Percentiles rank a stretch among this genome's conserved stretches.
Conservation (phyloP, 2,797 vertebrate species). For the Mormyrops attenuatus region DNA sequence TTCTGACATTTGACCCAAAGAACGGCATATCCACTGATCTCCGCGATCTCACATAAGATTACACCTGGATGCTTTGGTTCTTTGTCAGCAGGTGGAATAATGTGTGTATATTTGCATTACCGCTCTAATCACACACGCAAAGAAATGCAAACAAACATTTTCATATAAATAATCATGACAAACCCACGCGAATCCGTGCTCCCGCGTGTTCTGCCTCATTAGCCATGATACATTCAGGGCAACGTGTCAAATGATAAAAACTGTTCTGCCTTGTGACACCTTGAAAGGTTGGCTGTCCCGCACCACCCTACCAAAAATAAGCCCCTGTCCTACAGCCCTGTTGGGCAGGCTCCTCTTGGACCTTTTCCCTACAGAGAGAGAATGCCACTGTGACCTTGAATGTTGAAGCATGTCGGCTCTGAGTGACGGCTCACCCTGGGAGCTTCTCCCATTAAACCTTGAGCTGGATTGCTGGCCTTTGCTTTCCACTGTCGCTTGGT, state of each 20-base stretch:
- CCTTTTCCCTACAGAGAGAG: neutral
- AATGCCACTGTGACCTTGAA: slow-evolving; percentile 28
- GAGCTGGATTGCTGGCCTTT: neutral
- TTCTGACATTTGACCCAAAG: neutral
- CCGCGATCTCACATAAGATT: neutral
- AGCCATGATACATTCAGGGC: neutral
- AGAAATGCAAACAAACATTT: neutral
- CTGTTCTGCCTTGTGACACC: slow-evolving; percentile 7
- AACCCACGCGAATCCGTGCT: neutral
- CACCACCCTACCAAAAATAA: slow-evolving; percentile 34
- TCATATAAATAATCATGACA: neutral
- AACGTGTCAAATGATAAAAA: neutral
- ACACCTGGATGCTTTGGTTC: neutral
- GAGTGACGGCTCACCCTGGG: neutral
- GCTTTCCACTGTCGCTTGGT: neutral
- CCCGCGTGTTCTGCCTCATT: neutral
- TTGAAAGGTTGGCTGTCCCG: neutral
- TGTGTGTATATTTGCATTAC: neutral
- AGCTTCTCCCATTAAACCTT: neutral
- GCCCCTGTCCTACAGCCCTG: slow-evolving; percentile 17
- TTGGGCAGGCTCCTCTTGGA: slow-evolving; percentile 9
- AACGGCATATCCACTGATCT: neutral
- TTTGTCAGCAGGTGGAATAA: neutral
- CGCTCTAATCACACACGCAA: neutral
- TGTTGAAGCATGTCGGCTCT: neutral